Percentiles rank a stretch among this genome's conserved stretches.
These are phyloP conservation scores for Cavia aperea DNA, from an alignment of 2,113 vertebrate genomes.

Conservation along the genomic window DNA sequence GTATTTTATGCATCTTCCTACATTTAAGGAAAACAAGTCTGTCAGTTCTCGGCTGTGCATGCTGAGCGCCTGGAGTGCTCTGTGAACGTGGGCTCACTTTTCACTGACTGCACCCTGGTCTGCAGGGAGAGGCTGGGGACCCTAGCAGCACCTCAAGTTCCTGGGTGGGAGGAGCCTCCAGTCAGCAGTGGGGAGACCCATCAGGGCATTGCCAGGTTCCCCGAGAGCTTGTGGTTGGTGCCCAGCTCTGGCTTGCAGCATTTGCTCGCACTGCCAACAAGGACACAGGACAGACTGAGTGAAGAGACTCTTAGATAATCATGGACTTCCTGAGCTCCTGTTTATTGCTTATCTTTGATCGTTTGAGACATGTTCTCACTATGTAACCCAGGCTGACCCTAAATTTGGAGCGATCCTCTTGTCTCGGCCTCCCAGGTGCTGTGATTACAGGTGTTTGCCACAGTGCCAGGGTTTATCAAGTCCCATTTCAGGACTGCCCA, in stretches of 20 bases:
- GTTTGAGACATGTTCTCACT: background rate
- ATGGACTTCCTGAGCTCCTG: background rate
- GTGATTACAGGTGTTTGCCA: background rate
- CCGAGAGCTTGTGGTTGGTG: background rate
- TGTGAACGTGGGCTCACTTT: background rate
- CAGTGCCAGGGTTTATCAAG: background rate
- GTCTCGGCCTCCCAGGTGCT: background rate
- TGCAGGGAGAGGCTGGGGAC: background rate
- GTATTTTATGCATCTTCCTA: background rate
- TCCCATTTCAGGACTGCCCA: background rate
- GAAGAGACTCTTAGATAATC: background rate
- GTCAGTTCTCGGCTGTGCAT: background rate
- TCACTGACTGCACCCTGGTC: background rate
- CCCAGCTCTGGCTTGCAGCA: background rate
- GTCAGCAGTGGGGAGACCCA: background rate
- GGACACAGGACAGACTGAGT: background rate
- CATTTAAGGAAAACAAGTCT: background rate
- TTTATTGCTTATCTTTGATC: background rate
- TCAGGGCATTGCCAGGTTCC: background rate
- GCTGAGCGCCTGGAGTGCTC: background rate
- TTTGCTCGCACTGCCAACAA: background rate
- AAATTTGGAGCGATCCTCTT: background rate
- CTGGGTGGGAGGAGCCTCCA: background rate
- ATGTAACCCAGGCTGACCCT: background rate
- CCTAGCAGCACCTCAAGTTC: background rate